Evolutionary conservation across 2,797 vertebrate species (phyloP).

Genomic region (Scolopax bukidnonensis): DNA sequence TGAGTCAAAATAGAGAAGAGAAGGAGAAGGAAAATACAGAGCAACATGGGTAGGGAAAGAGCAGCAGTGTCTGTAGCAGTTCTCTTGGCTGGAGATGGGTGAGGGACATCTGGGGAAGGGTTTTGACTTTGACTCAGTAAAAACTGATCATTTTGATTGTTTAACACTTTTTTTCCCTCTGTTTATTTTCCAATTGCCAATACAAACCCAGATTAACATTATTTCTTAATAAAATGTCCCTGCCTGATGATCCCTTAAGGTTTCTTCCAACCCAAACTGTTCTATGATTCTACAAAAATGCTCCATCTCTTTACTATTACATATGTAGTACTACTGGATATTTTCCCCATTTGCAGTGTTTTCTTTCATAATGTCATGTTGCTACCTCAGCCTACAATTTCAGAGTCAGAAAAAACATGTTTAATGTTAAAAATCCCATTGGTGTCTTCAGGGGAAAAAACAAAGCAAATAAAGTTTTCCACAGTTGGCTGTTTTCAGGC

Average conservation of each 20-base stretch:
- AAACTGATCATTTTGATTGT: background rate
- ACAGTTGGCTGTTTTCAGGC: background rate
- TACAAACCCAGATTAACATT: background rate
- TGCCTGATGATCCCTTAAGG: too few relatives aligned
- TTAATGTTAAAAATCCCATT: background rate
- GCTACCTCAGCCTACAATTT: background rate
- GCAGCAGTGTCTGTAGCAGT: background rate
- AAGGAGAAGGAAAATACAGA: background rate
- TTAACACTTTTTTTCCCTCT: background rate
- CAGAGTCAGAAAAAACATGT: background rate
- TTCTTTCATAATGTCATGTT: background rate
- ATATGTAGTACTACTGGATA: background rate
- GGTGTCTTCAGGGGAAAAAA: background rate
- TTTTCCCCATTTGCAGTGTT: background rate
- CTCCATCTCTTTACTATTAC: background rate
- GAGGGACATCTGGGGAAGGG: background rate
- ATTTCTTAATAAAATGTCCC: background rate
- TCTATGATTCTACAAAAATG: background rate
- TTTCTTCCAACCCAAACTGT: too few relatives aligned
- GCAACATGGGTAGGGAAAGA: background rate
- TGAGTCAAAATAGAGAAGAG: background rate
- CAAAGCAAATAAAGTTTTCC: background rate
- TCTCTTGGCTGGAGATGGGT: background rate
- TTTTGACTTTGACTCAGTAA: background rate
- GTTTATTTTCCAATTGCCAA: background rate